Evolutionary conservation across 2,113 vertebrate genomes (phyloP).

Genomic region (Dermatemys mawii): DNA sequence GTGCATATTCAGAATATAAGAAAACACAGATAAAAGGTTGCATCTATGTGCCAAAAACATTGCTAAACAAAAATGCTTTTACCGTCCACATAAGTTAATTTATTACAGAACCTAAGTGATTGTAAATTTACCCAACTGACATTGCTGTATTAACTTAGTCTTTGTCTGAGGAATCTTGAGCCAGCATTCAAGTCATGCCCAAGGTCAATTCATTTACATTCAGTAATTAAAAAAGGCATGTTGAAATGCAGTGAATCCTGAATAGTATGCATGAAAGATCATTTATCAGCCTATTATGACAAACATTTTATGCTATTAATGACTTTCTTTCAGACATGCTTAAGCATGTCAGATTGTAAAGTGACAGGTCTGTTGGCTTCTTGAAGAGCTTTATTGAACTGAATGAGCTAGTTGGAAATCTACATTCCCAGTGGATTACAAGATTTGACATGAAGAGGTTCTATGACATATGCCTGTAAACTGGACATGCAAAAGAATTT

Average conservation of each 20-base stretch:
- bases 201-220: constrained; percentile 68
- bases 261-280: constrained; percentile 56
- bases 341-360: neutral
- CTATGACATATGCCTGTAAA: neutral
- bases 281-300: constrained; percentile 68
- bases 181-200: constrained; percentile 46
- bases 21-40: neutral
- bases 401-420: constrained; percentile 1
- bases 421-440: neutral
- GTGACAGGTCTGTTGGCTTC: neutral
- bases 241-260: constrained; percentile 61
- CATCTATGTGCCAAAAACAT: neutral
- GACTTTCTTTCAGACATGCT: constrained; percentile 59
- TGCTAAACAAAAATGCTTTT: neutral
- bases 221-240: constrained; percentile 64
- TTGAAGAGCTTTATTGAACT: neutral
- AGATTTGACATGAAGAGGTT: neutral
- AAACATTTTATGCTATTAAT: constrained; percentile 61
- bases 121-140: constrained; percentile 18
- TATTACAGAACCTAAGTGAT: neutral
- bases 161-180: constrained; percentile 39
- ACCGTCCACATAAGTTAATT: neutral
- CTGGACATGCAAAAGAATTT: neutral
- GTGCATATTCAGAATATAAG: neutral
- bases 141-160: constrained; percentile 24